Base-by-base conservation (phyloP, 1,140 invertebrate species). In the Pseudomyrmex pallidus region DNA sequence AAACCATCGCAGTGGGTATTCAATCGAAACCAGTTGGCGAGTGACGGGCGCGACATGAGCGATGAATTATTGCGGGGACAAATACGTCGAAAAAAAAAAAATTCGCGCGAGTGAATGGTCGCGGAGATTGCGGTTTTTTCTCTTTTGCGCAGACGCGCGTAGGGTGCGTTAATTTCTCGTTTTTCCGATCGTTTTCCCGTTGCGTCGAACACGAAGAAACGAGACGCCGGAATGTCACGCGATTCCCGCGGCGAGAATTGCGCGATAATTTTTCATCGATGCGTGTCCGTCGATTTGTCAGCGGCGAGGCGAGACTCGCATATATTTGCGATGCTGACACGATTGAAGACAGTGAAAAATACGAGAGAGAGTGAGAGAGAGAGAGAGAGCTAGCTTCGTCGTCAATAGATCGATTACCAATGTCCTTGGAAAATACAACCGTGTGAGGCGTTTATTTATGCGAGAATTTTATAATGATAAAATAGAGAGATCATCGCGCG, bases 1-100 rank as follows among this genome's bases (percentile, higher is more conserved):
- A 10, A 67, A 10, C 59, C 46, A 56, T 15, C 52, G 57, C 56
- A 48, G 64, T 68, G 59, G 83, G 59, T 85, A 82, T 85, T 87
- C 82, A 66, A 82, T 87, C 59, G 76, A 63, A 88, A 85, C 76
- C 83, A 87, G 83, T 87, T 54, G 76, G 82, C 63, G 35, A 76
- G 59, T 57, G 84, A 87, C 76, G 46, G 66, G 59, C 9, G 73
- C 66, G 62, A 87, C 85, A 83, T 87, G 74, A 78, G 67, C 67
- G 74, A 87, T 86, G 67, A 87, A 74, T 82, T 85, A 87, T 88
- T 72, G 62, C 76, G 50, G n/a, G 13, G 20, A 70, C 35, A 59
- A 10, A 3, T 13, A 35, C 35, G 56, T 61, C 25, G 57, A 2
- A 46, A 17, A 82, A 82, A 82, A 76, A 85, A 87, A 85, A 25